Conservation (phyloP, 1,140 invertebrate genomes). For the Nasonia longicornis region DNA sequence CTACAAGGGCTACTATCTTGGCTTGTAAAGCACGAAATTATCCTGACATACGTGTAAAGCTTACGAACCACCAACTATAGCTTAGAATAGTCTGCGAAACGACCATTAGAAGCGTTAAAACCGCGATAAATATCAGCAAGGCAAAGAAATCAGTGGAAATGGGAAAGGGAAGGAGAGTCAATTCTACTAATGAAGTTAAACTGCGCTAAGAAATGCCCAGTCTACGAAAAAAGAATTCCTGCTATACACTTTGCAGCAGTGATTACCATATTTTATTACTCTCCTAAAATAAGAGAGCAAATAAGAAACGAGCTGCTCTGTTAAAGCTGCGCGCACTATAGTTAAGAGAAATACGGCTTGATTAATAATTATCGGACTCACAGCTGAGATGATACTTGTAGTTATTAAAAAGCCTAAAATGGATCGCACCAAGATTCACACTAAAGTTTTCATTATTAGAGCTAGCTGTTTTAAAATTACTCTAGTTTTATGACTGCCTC, state of each 20-base stretch:
- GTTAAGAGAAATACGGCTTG: not conserved
- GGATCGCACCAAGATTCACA: not conserved
- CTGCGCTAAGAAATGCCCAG: not conserved
- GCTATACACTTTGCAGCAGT: not conserved
- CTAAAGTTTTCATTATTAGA: not conserved
- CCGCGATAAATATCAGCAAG: slow-evolving; percentile 22
- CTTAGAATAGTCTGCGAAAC: slow-evolving; percentile 21
- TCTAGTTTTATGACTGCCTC: not conserved
- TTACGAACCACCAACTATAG: slow-evolving; percentile 3
- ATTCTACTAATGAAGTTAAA: slow-evolving; percentile 27
- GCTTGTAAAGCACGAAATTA: slow-evolving; percentile 7
- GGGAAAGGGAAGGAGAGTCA: not conserved
- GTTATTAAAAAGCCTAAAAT: not conserved
- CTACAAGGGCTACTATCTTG: not conserved
- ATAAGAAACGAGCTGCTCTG: not conserved
- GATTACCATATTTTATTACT: not conserved
- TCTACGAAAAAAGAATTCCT: slow-evolving; percentile 1
- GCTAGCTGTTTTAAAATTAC: not conserved
- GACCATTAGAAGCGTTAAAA: slow-evolving; percentile 29
- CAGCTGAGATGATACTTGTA: not conserved
- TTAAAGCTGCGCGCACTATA: not conserved
- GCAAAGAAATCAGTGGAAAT: not conserved
- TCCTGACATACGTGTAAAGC: slow-evolving; percentile 23
- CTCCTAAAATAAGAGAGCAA: not conserved
- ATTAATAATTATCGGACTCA: not conserved